Base-by-base conservation (phyloP, 2,888 invertebrate genomes). In the Chloromyia formosa region DNA sequence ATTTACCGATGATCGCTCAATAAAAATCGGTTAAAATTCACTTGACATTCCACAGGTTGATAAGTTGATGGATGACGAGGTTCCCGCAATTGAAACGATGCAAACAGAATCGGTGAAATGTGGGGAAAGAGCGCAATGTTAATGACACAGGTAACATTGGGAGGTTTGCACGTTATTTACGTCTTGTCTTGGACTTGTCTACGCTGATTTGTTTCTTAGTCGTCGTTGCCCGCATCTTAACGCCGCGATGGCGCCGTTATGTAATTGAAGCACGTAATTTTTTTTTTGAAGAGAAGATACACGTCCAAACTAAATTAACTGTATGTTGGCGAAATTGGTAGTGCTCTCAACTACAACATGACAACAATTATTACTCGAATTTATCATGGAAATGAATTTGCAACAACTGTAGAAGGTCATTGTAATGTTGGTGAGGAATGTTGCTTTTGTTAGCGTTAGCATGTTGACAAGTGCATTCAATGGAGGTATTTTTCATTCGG, bases 101-200 rank as follows among this genome's bases (percentile, higher is more conserved):
- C 27, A 49, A 49, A 49, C 12, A n/a, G 49, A 49, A n/a, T 10
- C 5, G 49, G 5, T 12, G 3, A 35, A 35, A 35, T 35, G 40
- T 62, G 62, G 62, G 18, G 40, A 62, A n/a, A 16, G 16, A 49
- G 3, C n/a, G 62, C 40, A 62, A 62, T 62, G 62, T 62, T 62
- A 62, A 62, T 62, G 62, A 62, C 62, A 62, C 62, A 40, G 40
- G 16, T 62, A 62, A 62, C 62, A 23, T 16, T 62, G 62, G 27
- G 4, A n/a, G 62, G 49, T 49, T n/a, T 12, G 3, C 49, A 49
- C 49, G 49, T 3, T 12, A 35, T 2, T 35, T 4, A 35, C 27
- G 27, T 35, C 27, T 35, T 35, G 7, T 7, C 27, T 35, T 35
- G 27, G 5, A 49, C 12, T 49, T 49, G 49, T 49, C 49, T 49